Base-by-base conservation (phyloP, 2,113 vertebrate species). In the Lepus europaeus region DNA sequence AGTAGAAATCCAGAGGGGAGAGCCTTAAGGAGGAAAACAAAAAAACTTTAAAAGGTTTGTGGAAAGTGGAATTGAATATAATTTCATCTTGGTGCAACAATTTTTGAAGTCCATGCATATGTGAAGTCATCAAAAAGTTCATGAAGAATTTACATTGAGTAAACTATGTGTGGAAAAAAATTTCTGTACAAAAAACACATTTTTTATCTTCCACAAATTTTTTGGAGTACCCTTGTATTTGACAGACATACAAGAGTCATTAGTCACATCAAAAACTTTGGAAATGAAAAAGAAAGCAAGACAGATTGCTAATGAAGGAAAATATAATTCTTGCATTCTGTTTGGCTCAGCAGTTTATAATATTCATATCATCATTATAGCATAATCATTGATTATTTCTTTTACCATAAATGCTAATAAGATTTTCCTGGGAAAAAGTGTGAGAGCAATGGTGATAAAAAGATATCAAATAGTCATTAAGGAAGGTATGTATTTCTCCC, bases 271-370 rank as follows among this genome's bases (percentile, higher is more conserved):
- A 64, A 89, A 89, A 87, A 82, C 14, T 31, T 16, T 31, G 17
- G 10, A 93, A 90, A 88, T 86, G 33, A 74, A 27, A 90, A 79
- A 82, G 45, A 77, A 83, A 89, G 51, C 25, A 36, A 83, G 87
- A 29, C 31, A 88, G 25, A 5, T 29, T 56, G 17, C 27, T 72
- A 74, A 51, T 33, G 17, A 84, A 36, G 45, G 27, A 85, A 88
- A 82, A 33, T 87, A 6, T n/a, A 78, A 83, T 61, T 76, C 19
- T 79, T 74, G 19, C 10, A 45, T 49, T 64, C 3, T 8, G 3
- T 64, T 78, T 25, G 51, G 64, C 66, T 89, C 51, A 51, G 31
- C 33, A 87, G 13, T 56, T 17, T 81, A 51, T 25, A 53, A 61
- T 29, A 72, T 51, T 84, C 70, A 7, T 16, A 64, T 72, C 17